A percentile compares a stretch with the other conserved stretches of the same genome.
Evolutionary conservation across 1,140 invertebrate genomes (phyloP).

Genomic region (Diachasmimorpha longicaudata): DNA sequence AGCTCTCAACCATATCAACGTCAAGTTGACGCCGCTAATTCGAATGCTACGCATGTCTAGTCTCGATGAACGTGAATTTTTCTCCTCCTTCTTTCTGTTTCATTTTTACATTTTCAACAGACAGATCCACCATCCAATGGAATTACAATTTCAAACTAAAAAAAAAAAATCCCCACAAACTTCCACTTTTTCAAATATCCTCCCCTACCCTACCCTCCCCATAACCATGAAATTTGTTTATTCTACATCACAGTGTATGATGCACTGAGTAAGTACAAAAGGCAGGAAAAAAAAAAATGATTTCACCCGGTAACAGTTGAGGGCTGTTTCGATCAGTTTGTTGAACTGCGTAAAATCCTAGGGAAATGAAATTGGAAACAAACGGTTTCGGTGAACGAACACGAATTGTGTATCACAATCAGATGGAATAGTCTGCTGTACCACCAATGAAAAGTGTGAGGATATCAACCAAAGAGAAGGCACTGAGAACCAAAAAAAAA

Average conservation of each 20-base stretch:
- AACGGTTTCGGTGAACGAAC: neutral
- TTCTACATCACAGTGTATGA: neutral
- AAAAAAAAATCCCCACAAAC: neutral
- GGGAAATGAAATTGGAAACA: constrained; percentile 1
- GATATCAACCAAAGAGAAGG: too few species aligned
- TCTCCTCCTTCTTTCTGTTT: neutral
- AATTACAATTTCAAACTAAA: neutral
- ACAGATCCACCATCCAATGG: neutral
- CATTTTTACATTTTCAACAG: neutral
- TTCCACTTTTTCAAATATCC: neutral
- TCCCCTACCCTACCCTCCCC: neutral
- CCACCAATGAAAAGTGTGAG: neutral
- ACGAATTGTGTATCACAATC: neutral
- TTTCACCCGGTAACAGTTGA: neutral
- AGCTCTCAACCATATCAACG: neutral
- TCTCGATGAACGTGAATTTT: neutral
- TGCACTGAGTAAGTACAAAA: neutral
- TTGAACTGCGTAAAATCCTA: neutral
- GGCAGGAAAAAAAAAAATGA: neutral
- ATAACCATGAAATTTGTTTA: neutral
- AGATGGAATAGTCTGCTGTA: neutral
- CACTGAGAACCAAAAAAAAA: too few species aligned
- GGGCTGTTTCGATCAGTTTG: neutral
- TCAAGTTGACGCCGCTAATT: neutral
- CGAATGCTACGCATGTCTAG: neutral